These are phyloP conservation scores for Alauda arvensis DNA, from an alignment of 2,797 vertebrate genomes.

Conservation along the genomic window DNA sequence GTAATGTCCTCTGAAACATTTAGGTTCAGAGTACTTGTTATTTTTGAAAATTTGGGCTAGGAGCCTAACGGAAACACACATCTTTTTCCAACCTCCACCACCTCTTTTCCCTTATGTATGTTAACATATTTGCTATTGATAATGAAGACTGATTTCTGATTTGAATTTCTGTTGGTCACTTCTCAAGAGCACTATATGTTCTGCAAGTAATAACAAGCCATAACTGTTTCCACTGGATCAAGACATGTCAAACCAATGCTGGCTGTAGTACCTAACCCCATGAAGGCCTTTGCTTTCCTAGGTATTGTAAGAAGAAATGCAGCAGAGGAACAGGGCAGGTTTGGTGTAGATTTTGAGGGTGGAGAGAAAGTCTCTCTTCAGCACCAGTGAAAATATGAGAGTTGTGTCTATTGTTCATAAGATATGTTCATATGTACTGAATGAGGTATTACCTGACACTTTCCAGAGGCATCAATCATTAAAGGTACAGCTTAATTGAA, in stretches of 20 bases:
- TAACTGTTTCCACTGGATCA: not conserved
- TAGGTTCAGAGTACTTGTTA: not conserved
- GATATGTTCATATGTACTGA: not conserved
- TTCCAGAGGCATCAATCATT: not conserved
- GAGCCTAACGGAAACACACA: not conserved
- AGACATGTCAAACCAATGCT: not conserved
- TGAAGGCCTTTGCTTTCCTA: not conserved
- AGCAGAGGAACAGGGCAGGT: not conserved
- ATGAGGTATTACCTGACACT: not conserved
- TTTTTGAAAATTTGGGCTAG: not conserved
- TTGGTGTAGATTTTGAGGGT: not conserved
- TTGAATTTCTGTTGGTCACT: not conserved
- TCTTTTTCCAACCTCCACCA: not conserved
- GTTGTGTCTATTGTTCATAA: not conserved
- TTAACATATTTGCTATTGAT: not conserved
- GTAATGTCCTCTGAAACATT: not conserved
- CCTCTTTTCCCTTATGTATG: not conserved
- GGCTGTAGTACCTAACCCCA: slow-evolving; percentile 69
- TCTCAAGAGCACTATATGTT: not conserved
- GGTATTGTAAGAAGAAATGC: not conserved
- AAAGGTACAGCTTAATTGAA: not conserved
- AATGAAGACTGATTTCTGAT: not conserved
- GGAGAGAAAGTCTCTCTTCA: not conserved
- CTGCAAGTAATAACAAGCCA: not conserved
- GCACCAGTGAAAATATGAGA: not conserved